Base-by-base conservation (phyloP, 1,140 invertebrate genomes). In the Nixonia krombeini region DNA sequence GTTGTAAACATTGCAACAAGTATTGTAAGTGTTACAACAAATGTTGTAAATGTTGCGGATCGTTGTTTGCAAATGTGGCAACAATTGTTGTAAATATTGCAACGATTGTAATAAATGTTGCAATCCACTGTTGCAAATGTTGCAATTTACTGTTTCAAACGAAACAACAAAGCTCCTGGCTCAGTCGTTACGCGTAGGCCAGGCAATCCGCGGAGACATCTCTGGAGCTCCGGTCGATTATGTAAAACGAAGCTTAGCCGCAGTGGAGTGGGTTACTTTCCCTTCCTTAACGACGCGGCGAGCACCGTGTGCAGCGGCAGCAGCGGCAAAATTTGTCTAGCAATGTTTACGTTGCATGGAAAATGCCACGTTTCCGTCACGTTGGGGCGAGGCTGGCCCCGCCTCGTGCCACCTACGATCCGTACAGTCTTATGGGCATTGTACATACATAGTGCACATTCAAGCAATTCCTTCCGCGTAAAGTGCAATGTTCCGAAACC, bases 201-300 rank as follows among this genome's bases (percentile, higher is more conserved):
- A 28, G 46, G 50, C 63, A 51, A 68, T 70, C 42, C 58, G n/a
- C 28, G 42, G 68, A 69, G 69, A 76, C 73, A 73, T 78, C 74
- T 70, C 63, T 71, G 53, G 63, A 67, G 62, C 59, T 66, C 67
- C 70, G 49, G 59, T 64, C 57, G 65, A 69, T 82, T 83, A 83
- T 74, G 80, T 74, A 83, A 83, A 70, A 68, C 65, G 53, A 70
- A 57, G 63, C 41, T 50, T 44, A 50, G 59, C 59, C 15, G 53
- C 63, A 55, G 71, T 58, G 64, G 63, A 67, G 70, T 71, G 69
- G 72, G 69, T 79, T 74, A 84, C 83, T 85, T 84, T 85, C 83
- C 81, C 80, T 85, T 85, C 77, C 73, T 82, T 83, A 79, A 81
- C 75, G 76, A 79, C 72, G 65, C 55, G 63, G 63, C 70, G 74